Evolutionary conservation across 2,113 vertebrate species (phyloP).

Genomic region (Sitta europaea): DNA sequence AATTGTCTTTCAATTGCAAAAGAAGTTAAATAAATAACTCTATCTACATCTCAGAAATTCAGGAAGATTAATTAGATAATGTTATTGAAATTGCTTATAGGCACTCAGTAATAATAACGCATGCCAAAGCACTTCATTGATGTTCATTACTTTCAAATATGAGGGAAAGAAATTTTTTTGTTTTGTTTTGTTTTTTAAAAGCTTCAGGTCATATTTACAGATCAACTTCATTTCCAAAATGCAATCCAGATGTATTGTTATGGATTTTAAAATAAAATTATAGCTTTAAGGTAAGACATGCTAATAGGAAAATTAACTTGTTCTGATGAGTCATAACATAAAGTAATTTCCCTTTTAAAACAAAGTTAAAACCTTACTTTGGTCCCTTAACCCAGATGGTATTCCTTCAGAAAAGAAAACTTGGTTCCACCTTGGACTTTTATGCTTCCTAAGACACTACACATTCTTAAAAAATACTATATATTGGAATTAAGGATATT

Average conservation of each 20-base stretch:
- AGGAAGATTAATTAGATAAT: conserved; percentile 27
- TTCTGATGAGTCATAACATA: conserved; percentile 67
- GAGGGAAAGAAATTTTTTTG: not conserved
- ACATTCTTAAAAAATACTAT: not conserved
- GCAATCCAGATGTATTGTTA: conserved; percentile 55
- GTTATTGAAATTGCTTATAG: not conserved
- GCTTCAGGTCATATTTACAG: conserved; percentile 38
- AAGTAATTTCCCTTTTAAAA: conserved; percentile 64
- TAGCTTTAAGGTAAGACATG: conserved; percentile 53
- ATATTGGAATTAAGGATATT: not conserved
- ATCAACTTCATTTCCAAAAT: conserved; percentile 49
- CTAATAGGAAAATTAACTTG: conserved; percentile 51
- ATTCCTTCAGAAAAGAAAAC: conserved; percentile 28
- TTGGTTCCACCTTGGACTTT: not conserved
- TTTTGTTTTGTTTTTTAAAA: not conserved
- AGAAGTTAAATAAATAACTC: not conserved
- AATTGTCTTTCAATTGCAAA: not conserved
- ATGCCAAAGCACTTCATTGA: not conserved
- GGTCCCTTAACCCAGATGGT: conserved; percentile 12
- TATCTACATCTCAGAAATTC: not conserved
- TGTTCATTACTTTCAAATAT: conserved; percentile 7
- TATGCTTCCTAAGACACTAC: not conserved
- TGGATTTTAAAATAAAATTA: conserved; percentile 32
- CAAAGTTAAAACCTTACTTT: conserved; percentile 21
- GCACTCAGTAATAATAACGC: not conserved